These are phyloP conservation scores for Choloepus didactylus DNA, from an alignment of 2,797 vertebrate species.

Conservation along the genomic window DNA sequence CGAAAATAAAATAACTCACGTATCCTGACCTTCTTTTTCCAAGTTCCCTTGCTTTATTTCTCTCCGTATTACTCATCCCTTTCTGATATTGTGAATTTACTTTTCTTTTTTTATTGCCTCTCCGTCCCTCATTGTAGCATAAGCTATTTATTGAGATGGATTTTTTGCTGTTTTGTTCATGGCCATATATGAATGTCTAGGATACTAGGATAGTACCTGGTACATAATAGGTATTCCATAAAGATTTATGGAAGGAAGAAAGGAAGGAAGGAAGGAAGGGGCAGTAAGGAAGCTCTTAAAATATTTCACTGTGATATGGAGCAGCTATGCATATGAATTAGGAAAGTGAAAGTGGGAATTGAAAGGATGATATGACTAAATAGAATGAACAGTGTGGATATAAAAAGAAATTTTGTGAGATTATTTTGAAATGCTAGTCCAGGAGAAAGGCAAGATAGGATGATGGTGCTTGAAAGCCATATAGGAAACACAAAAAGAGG, in stretches of 20 bases:
- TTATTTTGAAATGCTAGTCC: neutral
- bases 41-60: neutral
- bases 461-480: neutral
- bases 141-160: neutral
- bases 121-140: neutral
- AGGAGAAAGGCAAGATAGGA: neutral
- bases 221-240: neutral
- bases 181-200: neutral
- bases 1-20: neutral
- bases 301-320: neutral
- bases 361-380: neutral
- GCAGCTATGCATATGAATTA: neutral
- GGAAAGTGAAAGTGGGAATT: neutral
- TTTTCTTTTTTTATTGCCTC: neutral
- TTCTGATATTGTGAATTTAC: neutral
- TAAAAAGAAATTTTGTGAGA: neutral
- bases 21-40: neutral
- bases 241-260: conserved; percentile 37
- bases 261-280: neutral
- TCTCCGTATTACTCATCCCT: neutral
- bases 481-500: neutral
- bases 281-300: neutral
- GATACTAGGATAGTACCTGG: neutral
- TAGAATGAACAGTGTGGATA: too few species aligned
- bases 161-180: neutral